These are phyloP conservation scores for Xenops minutus DNA, from an alignment of 2,797 vertebrate genomes.

Conservation along the genomic window DNA sequence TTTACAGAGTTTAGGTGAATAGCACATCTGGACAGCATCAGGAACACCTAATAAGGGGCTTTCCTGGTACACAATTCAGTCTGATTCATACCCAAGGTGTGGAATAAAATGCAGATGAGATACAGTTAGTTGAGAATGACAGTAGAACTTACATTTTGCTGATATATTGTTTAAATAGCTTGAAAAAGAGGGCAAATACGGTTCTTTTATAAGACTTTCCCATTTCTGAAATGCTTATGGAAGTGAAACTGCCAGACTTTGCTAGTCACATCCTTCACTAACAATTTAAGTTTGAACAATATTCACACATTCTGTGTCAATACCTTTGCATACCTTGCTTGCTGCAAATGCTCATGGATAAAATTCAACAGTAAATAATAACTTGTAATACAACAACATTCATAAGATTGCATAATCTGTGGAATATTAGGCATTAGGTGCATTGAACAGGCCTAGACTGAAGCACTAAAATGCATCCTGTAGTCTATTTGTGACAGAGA, in stretches of 20 bases:
- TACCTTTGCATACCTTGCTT: not conserved
- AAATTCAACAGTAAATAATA: not conserved
- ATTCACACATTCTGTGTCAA: not conserved
- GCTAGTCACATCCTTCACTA: not conserved
- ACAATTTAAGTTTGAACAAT: not conserved
- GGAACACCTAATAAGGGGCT: not conserved
- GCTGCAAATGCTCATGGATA: not conserved
- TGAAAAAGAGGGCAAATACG: not conserved
- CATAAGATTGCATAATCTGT: not conserved
- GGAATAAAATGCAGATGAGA: not conserved
- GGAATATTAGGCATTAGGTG: fast-evolving
- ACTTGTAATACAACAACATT: not conserved
- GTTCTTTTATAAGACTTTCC: not conserved
- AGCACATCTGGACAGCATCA: not conserved
- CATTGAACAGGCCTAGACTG: not conserved
- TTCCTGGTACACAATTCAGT: not conserved
- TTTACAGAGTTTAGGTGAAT: not conserved
- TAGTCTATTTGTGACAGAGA: not conserved
- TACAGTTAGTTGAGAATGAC: not conserved
- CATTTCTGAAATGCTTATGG: not conserved
- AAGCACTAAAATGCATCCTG: not conserved
- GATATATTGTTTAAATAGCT: not conserved
- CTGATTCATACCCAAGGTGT: not conserved
- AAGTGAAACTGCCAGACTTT: not conserved
- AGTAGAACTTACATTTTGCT: not conserved